Evolutionary conservation across 2,797 vertebrate species (phyloP), one percentile per base, ranked within the genome.

Genomic region (Coregonus sp.): DNA sequence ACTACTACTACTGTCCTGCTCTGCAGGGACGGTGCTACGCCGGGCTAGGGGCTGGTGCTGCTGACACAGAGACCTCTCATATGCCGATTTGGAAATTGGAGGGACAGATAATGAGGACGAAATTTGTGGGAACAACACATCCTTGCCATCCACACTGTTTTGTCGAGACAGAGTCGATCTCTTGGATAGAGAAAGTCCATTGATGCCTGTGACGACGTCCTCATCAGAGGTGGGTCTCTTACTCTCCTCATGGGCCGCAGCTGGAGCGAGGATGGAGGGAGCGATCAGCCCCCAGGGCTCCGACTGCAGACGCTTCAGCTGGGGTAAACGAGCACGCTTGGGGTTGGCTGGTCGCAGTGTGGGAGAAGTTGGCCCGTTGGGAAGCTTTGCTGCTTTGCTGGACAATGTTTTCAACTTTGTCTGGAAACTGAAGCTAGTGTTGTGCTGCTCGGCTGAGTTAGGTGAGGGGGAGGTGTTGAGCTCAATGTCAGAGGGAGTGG

Each of bases 201-300:
- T 51, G 1, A 94, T 81, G 69, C 85, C 93, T 5, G 71, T 50
- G 18, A 94, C 78, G 4, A 95, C 9, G 9, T 47, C 94, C 0
- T 92, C 87, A 0, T 95, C 94, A 0, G 84, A 68, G 56, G 88
- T 86, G 35, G 85, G 29, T 37, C 89, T 86, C 0, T 77, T 93
- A 66, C 83, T 94, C 0, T 96, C 95, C 1, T 89, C 93, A 15
- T 90, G 88, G 0, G 72, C 0, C 0, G 92, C 75, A 0, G 95
- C 95, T 47, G 40, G 9, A 47, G 40, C 40, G 81, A 97, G 80
- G 77, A 96, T 93, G 0, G 96, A 97, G 0, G 96, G 96, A 0
- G 97, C 96, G 0, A 96, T 94, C 87, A 97, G 86, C 9, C 96
- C 97, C 97, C 97, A 98, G 0, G 97, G 97, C 83, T 98, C 97